Conservation (phyloP, 1,140 invertebrate genomes). For the Wiebesia pumilae region DNA sequence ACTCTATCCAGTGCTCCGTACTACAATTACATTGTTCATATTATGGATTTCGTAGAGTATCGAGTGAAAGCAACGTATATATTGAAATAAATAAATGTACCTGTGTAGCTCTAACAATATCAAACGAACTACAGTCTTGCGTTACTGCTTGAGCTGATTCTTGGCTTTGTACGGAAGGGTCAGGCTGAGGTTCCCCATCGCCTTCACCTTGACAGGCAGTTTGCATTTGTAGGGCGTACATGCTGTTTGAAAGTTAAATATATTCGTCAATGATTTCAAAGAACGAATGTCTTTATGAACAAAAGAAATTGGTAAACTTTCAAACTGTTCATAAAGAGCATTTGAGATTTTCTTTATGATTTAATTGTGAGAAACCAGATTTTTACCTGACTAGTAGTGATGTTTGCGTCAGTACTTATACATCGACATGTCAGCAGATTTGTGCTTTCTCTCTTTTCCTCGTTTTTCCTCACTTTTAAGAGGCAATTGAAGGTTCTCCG, state of each 20-base stretch:
- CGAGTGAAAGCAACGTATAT: too few relatives aligned
- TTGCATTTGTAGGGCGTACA: constrained; percentile 73
- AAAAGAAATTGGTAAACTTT: too few relatives aligned
- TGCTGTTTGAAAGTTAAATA: constrained; percentile 39
- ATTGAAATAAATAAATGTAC: constrained; percentile 66
- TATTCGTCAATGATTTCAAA: too few relatives aligned
- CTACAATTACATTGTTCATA: constrained; percentile 68
- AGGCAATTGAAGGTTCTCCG: neutral
- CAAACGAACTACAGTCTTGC: constrained; percentile 88
- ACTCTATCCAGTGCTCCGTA: constrained; percentile 91
- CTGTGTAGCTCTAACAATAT: constrained; percentile 96
- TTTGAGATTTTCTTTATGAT: neutral
- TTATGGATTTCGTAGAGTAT: too few relatives aligned
- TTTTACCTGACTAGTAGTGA: constrained; percentile 27
- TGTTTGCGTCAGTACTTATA: constrained; percentile 1
- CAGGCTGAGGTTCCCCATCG: constrained; percentile 66
- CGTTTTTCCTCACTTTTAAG: neutral
- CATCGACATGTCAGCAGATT: constrained; percentile 23
- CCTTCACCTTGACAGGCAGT: constrained; percentile 69
- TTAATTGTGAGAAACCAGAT: neutral
- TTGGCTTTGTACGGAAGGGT: constrained; percentile 62
- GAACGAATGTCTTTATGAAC: too few relatives aligned
- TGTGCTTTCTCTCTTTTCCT: neutral
- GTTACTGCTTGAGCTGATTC: constrained; percentile 60
- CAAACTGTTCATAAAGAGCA: too few relatives aligned